phyloP scores from a whole-genome alignment of 1,140 invertebrate species.

The Pectinophora gossypiella region DNA sequence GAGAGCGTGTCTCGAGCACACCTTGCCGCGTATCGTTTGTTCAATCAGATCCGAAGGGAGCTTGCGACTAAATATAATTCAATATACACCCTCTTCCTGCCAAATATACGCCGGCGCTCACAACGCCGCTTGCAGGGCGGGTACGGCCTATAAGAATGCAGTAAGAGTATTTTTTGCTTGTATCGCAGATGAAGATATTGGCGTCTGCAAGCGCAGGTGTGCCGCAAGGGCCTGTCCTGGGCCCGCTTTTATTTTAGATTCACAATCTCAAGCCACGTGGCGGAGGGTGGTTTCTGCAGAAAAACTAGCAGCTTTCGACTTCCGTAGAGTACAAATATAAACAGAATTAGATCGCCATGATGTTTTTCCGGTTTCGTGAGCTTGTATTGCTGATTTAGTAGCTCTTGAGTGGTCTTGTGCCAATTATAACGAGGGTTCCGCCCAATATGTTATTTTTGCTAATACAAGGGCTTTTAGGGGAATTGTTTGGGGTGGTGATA shows the following conservation, averaged over 20 bases:
- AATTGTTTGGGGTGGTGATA: not conserved
- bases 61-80: constrained; percentile 68
- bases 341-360: constrained; percentile 66
- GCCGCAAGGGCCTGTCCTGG: constrained; percentile 50
- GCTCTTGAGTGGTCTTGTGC: constrained; percentile 24
- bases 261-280: constrained; percentile 62
- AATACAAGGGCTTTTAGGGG: not conserved
- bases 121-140: constrained; percentile 19
- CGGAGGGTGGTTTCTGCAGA: constrained; percentile 45
- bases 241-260: constrained; percentile 63
- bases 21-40: constrained; percentile 65
- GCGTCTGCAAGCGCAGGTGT: constrained; percentile 48
- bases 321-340: constrained; percentile 67
- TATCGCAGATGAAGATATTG: not conserved
- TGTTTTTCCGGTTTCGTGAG: constrained; percentile 67
- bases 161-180: constrained; percentile 13
- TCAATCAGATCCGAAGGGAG: constrained; percentile 57
- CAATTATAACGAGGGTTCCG: constrained; percentile 14
- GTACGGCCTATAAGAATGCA: constrained; percentile 16
- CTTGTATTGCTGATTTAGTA: constrained; percentile 30
- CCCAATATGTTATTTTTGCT: not conserved
- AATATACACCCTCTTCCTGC: constrained; percentile 70
- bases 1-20: constrained; percentile 36
- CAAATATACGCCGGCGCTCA: constrained; percentile 52
- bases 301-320: constrained; percentile 68